Base-by-base conservation (phyloP, 2,113 vertebrate genomes). In the Thoracochromis brauschi region DNA sequence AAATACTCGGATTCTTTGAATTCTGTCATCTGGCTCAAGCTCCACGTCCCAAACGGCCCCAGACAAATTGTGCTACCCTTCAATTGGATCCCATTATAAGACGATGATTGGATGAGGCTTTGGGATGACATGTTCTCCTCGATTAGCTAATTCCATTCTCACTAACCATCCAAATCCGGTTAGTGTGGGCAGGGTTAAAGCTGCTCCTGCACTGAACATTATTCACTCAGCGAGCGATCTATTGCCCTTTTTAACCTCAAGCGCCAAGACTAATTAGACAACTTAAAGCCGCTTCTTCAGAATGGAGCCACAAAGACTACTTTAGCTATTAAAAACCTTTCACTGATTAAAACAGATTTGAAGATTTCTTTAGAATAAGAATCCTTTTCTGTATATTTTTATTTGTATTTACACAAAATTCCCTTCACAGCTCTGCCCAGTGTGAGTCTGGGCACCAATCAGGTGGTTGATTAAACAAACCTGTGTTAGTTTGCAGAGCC, bases 61-160 rank as follows among this genome's bases (percentile, higher is more conserved):
- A 90, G 81, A 85, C 91, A 81, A 88, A 90, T 12, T 84, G 83
- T 63, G 84, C 85, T 91, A 73, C 82, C 57, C 84, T 88, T 88
- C 86, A 83, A 87, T 88, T 89, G 90, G 91, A 95, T 95, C 90
- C 89, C 84, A 95, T 94, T 95, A 90, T 93, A 95, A 93, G 93
- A 87, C 40, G 7, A 53, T 95, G 94, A 95, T 94, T 93, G 95
- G 95, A 95, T 95, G 88, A 95, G 85, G 92, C 92, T 95, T 91
- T 94, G 88, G 71, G 88, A 95, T 92, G 92, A 95, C 92, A 95
- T 95, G 94, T 94, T 96, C 89, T 88, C 82, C 92, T 95, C 79
- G 89, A 92, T 93, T 94, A 94, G 95, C 91, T 94, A 93, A 95
- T 95, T 91, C 92, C 92, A 93, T 90, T 95, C 94, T 94, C 93